Percentiles rank a stretch among this genome's conserved stretches.
Conservation (phyloP, 2,113 vertebrate genomes). For the Neodontobutis hainanensis region DNA sequence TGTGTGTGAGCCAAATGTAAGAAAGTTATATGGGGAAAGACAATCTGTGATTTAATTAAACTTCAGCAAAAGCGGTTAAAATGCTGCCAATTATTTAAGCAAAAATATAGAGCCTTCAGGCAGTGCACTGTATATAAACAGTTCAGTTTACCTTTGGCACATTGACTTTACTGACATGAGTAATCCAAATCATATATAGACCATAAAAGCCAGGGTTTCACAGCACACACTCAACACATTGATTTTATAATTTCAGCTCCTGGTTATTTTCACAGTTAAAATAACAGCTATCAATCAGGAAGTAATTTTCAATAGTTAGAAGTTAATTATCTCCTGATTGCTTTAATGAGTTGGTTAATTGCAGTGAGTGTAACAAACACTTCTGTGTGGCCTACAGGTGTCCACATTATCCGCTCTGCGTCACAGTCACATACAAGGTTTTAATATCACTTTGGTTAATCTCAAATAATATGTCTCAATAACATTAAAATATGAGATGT, state of each 20-base stretch:
- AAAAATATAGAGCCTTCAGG: too few species aligned
- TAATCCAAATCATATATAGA: neutral
- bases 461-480: neutral
- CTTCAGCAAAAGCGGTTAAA: neutral
- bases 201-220: neutral
- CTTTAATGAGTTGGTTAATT: conserved; percentile 29
- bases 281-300: conserved; percentile 5
- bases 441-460: neutral
- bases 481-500: neutral
- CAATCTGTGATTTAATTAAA: neutral
- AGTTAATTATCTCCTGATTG: conserved; percentile 26
- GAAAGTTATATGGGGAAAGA: neutral
- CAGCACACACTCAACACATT: neutral
- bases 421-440: neutral
- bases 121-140: neutral
- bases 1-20: neutral
- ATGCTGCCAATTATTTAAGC: too few species aligned
- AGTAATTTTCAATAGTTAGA: conserved; percentile 14
- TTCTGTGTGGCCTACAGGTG: conserved; percentile 14
- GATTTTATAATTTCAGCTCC: neutral
- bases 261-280: conserved; percentile 14
- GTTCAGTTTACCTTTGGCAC: neutral
- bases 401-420: conserved; percentile 7
- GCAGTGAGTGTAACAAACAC: conserved; percentile 9
- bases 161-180: neutral